Evolutionary conservation across 2,888 invertebrate species (phyloP), one percentile per base, ranked within the genome.

Genomic region (Dryadula phaetusa): DNA sequence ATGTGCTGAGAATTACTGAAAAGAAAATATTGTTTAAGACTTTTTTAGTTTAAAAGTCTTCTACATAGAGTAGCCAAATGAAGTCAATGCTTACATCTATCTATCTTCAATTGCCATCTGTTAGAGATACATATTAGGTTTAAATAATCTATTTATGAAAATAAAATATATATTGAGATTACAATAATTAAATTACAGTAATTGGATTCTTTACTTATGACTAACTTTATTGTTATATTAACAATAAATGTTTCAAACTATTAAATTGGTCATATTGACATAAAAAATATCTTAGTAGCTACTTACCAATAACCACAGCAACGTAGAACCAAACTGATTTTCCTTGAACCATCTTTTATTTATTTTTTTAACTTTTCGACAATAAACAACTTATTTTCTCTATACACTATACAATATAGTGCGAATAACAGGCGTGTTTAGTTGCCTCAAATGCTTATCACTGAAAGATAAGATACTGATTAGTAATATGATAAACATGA

Each of bases 1-100:
- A 91, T 40, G 95, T 93, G 70, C 96, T 94, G 77, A 96, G 82
- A 66, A 97, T 87, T 78, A 95, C 95, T 96, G 90, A 74, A 93
- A 66, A 60, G 12, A 62, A 16, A 10, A 10, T 7, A 5, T 22
- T 5, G 0, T 18, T 14, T 18, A 0, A 47, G 32, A 2, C 12
- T 37, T 37, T 37, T 37, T 12, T 6, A 37, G 12, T 37, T 37
- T 3, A 12, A 3, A 1, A 37, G 3, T 2, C 12, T 37, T 10
- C 6, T 1, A 37, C 12, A 12, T 32, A 12, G 8, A 8, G 32
- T 34, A 8, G 1, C 32, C 8, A 37, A 12, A 12, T 37, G 6
- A 37, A n/a, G n/a, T n/a, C n/a, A n/a, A n/a, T n/a, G n/a, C n/a
- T n/a, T n/a, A n/a, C n/a, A n/a, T n/a, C n/a, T n/a, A n/a, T n/a